A percentile compares a stretch with the other conserved stretches of the same genome.
Evolutionary conservation across 2,797 vertebrate genomes (phyloP).

Genomic region (Tympanoctomys barrerae): DNA sequence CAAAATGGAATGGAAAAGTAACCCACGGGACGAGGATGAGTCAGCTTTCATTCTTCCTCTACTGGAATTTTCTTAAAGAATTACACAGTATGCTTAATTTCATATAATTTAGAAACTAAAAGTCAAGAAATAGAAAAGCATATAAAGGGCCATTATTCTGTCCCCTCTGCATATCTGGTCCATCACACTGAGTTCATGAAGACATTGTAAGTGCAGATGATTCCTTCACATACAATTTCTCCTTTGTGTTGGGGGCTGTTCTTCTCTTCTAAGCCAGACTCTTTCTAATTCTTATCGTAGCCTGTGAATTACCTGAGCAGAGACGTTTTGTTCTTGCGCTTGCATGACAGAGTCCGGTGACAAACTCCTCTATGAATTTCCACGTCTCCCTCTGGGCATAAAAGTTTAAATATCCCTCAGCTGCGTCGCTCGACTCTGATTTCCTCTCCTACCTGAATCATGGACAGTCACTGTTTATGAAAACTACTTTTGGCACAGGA

Average conservation of each 20-base stretch:
- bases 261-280: constrained; percentile 1
- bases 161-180: not conserved
- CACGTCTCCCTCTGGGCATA: constrained; percentile 25
- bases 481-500: constrained; percentile 48
- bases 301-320: constrained; percentile 29
- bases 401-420: constrained; percentile 59
- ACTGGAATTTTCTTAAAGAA: constrained; percentile 38
- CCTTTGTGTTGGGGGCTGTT: not conserved
- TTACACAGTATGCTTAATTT: constrained; percentile 29
- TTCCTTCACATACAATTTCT: constrained; percentile 20
- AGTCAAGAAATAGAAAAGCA: constrained; percentile 17
- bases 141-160: not conserved
- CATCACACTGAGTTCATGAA: not conserved
- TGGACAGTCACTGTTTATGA: constrained; percentile 30
- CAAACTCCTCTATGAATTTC: constrained; percentile 51
- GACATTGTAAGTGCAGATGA: constrained; percentile 15
- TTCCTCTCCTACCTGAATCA: not conserved
- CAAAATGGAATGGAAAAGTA: constrained; percentile 47
- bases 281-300: constrained; percentile 9
- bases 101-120: constrained; percentile 12
- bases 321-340: not conserved
- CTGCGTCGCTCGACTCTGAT: not conserved
- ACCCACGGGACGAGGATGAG: not conserved
- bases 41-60: constrained; percentile 14
- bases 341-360: not conserved